These are phyloP conservation scores for Pectinophora gossypiella DNA, from an alignment of 1,140 invertebrate genomes.

Conservation along the genomic window DNA sequence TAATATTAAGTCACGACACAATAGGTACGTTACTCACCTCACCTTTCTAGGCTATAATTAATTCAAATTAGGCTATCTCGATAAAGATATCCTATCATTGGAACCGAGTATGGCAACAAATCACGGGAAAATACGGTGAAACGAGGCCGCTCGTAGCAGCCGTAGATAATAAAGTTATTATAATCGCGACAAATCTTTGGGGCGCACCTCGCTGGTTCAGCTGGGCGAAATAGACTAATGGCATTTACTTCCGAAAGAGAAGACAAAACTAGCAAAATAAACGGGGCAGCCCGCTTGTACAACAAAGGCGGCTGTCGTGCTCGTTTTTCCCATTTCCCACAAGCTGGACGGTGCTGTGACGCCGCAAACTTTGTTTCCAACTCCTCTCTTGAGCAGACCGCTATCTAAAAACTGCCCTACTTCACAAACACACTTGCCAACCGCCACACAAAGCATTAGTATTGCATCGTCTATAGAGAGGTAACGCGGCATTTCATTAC, in stretches of 20 bases:
- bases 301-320: conserved; percentile 20
- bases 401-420: conserved; percentile 11
- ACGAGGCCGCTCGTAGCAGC: neutral
- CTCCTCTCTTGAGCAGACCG: conserved; percentile 22
- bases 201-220: conserved; percentile 11
- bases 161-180: neutral
- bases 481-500: neutral
- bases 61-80: neutral
- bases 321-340: conserved; percentile 27
- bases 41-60: too few relatives aligned
- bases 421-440: neutral
- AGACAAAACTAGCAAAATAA: conserved; percentile 19
- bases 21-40: too few relatives aligned
- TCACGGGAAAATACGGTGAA: neutral
- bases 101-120: neutral
- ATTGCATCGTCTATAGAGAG: neutral
- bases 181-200: conserved; percentile 4
- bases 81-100: neutral
- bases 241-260: conserved; percentile 31
- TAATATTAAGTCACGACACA: too few relatives aligned
- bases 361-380: conserved; percentile 39
- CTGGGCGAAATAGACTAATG: conserved; percentile 44
- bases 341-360: conserved; percentile 18
- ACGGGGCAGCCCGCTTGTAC: neutral
- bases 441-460: neutral